Percentiles rank a stretch among this genome's conserved stretches.
phyloP scores from a whole-genome alignment of 2,113 vertebrate genomes.

The Oncorhynchus kisutch region DNA sequence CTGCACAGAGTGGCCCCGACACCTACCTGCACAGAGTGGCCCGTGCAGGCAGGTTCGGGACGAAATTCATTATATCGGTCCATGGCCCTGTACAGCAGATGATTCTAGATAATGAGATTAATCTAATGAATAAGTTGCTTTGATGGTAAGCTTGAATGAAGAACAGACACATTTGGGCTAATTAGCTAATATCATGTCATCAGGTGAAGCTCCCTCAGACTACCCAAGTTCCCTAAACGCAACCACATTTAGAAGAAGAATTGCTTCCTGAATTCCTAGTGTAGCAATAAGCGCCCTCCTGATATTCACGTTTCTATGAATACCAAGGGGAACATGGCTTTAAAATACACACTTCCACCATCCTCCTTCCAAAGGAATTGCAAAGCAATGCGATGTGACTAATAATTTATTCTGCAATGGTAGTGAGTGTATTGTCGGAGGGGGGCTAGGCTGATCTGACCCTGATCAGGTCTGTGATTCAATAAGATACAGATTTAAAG shows the following conservation, averaged over 20 bases:
- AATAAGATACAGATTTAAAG: not conserved
- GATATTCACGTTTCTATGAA: slow-evolving; percentile 31
- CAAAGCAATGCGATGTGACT: too few relatives aligned
- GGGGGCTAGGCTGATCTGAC: not conserved
- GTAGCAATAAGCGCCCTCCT: slow-evolving; percentile 37
- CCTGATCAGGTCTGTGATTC: not conserved
- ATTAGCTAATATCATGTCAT: not conserved
- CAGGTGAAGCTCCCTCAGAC: slow-evolving; percentile 18
- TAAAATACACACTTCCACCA: slow-evolving; percentile 29
- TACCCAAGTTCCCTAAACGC: slow-evolving; percentile 12
- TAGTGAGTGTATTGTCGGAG: not conserved
- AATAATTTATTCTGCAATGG: not conserved
- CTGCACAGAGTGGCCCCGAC: slow-evolving; percentile 82
- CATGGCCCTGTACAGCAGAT: not conserved
- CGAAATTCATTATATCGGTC: slow-evolving; percentile 58
- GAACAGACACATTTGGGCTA: slow-evolving; percentile 9
- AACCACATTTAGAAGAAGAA: slow-evolving; percentile 28
- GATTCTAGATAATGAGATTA: not conserved
- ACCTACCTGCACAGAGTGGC: slow-evolving; percentile 89
- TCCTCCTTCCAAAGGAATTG: not conserved
- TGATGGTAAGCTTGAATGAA: slow-evolving; percentile 16
- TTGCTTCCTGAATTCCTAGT: slow-evolving; percentile 49
- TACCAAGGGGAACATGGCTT: slow-evolving; percentile 18
- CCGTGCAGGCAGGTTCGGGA: slow-evolving; percentile 85
- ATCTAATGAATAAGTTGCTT: not conserved